Conservation (phyloP, 2,888 invertebrate species). For the Drosophila mettleri region DNA sequence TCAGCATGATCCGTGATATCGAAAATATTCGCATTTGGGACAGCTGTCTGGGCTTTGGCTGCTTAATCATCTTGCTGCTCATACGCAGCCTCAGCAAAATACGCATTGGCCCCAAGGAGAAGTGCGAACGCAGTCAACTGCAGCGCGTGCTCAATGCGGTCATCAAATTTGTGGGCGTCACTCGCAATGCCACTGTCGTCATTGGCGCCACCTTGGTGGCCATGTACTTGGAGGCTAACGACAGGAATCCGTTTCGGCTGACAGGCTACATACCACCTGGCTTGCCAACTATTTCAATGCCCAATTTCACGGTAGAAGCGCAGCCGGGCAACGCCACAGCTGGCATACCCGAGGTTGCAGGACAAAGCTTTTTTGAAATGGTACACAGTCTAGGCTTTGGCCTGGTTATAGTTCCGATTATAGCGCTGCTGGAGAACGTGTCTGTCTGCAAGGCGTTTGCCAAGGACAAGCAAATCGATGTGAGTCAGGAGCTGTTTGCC, state of each 20-base stretch:
- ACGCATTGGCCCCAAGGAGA: conserved; percentile 87
- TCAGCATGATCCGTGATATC: conserved; percentile 89
- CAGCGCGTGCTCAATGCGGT: conserved; percentile 88
- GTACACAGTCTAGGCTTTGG: conserved; percentile 92
- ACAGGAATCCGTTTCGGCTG: conserved; percentile 86
- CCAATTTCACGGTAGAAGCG: conserved; percentile 88
- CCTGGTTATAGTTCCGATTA: conserved; percentile 92
- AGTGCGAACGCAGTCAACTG: conserved; percentile 83
- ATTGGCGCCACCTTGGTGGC: conserved; percentile 89
- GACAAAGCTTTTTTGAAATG: conserved; percentile 88
- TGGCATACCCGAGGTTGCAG: conserved; percentile 64
- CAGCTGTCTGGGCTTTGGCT: conserved; percentile 90
- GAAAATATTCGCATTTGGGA: conserved; percentile 89
- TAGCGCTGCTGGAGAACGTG: conserved; percentile 94
- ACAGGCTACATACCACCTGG: conserved; percentile 91
- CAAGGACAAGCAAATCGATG: conserved; percentile 92
- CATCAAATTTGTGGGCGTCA: conserved; percentile 91
- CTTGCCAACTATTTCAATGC: conserved; percentile 88
- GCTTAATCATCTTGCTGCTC: conserved; percentile 90
- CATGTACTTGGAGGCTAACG: conserved; percentile 87
- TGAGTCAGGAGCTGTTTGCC: conserved; percentile 95
- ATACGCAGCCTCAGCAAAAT: conserved; percentile 90
- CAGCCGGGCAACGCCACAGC: conserved; percentile 70
- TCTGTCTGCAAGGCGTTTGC: conserved; percentile 87
- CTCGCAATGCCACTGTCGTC: conserved; percentile 93